These are phyloP conservation scores for Menidia menidia DNA, from an alignment of 2,797 vertebrate species.

Conservation along the genomic window DNA sequence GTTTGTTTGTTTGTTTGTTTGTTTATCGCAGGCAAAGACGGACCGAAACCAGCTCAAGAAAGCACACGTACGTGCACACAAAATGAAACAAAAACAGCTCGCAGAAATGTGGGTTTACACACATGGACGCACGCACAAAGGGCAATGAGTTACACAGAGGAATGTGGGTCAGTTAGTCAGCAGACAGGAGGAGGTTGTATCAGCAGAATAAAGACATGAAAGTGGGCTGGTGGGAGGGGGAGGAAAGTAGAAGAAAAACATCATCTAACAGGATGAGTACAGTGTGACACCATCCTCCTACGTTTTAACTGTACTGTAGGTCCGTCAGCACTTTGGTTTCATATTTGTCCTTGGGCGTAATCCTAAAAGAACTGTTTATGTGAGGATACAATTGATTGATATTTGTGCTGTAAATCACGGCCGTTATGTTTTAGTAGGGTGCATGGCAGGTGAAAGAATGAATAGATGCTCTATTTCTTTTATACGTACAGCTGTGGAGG, in stretches of 20 bases:
- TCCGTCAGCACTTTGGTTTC: conserved; percentile 50
- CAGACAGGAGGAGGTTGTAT: conserved; percentile 77
- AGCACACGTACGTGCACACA: conserved; percentile 5
- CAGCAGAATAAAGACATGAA: conserved; percentile 75
- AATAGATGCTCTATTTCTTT: conserved; percentile 46
- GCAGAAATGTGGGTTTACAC: conserved; percentile 37
- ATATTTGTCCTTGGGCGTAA: conserved; percentile 31
- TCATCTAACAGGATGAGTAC: conserved; percentile 63
- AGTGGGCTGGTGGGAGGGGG: conserved; percentile 48
- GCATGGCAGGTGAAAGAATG: conserved; percentile 28
- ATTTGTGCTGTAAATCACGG: conserved; percentile 51
- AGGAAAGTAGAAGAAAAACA: conserved; percentile 67
- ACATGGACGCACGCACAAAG: conserved; percentile 34
- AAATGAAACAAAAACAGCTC: conserved; percentile 29
- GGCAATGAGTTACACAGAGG: conserved; percentile 63
- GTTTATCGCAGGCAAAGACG: conserved; percentile 22
- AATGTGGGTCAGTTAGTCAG: conserved; percentile 84
- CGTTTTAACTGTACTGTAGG: conserved; percentile 46
- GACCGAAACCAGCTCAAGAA: conserved; percentile 32
- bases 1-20: background rate
- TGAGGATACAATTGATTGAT: conserved; percentile 46
- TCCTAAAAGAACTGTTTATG: conserved; percentile 51
- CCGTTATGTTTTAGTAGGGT: conserved; percentile 25
- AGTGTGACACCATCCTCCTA: conserved; percentile 59
- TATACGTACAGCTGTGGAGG: conserved; percentile 47